These are phyloP conservation scores for Rallus limicola DNA, from an alignment of 2,113 vertebrate genomes.

Conservation along the genomic window DNA sequence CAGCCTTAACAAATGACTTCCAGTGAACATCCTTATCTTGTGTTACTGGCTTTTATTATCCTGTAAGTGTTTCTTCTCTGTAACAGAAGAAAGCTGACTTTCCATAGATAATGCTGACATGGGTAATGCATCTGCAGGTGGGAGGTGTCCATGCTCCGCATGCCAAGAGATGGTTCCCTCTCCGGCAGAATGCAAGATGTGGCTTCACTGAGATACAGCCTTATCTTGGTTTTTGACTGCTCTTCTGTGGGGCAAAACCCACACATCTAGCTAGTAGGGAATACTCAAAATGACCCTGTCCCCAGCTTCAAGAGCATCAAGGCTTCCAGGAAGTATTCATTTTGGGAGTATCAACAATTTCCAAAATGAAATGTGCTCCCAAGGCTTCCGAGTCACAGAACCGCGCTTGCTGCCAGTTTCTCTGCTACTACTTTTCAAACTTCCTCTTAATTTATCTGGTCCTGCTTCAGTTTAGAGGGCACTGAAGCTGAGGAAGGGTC, in stretches of 20 bases:
- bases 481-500: too few relatives aligned
- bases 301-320: neutral
- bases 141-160: neutral
- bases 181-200: rapidly evolving
- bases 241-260: neutral
- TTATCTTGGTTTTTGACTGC: neutral
- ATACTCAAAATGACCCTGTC: neutral
- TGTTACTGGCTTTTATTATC: neutral
- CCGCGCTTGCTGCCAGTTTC: neutral
- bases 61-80: neutral
- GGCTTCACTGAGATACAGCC: neutral
- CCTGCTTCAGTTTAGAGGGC: neutral
- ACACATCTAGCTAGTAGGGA: too few relatives aligned
- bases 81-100: neutral
- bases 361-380: rapidly evolving
- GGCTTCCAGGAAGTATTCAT: neutral
- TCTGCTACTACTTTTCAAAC: neutral
- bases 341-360: neutral
- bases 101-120: neutral
- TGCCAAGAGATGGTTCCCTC: neutral
- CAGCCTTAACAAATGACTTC: neutral
- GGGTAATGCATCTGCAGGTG: neutral
- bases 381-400: neutral
- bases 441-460: neutral
- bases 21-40: neutral